Conservation (phyloP, 1,140 invertebrate genomes). For the Pentalonia nigronervosa region DNA sequence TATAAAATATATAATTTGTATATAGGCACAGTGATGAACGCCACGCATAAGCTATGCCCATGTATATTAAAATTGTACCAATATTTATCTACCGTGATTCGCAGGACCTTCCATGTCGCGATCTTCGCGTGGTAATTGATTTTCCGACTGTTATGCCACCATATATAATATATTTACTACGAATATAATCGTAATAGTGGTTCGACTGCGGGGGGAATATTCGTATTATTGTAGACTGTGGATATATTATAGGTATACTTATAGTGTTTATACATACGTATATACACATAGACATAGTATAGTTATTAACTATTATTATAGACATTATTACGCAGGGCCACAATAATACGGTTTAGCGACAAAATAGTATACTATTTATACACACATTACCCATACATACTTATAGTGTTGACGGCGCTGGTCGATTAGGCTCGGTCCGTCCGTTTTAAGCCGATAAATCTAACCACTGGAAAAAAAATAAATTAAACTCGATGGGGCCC, state of each 20-base stretch:
- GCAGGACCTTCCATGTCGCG: neutral
- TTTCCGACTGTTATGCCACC: neutral
- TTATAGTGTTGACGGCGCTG: neutral
- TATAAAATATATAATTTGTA: neutral
- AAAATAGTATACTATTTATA: neutral
- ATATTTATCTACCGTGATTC: neutral
- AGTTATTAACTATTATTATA: too few species aligned
- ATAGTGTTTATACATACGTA: too few species aligned
- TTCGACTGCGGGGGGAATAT: neutral
- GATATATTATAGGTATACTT: too few species aligned
- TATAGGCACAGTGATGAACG: neutral
- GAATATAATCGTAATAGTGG: neutral
- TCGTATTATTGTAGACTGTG: too few species aligned
- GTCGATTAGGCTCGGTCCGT: neutral
- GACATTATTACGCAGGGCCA: neutral
- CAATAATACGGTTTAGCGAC: neutral
- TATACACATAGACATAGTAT: too few species aligned
- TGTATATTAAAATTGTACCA: neutral
- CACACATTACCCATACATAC: neutral
- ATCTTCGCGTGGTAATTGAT: neutral
- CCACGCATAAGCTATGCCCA: neutral
- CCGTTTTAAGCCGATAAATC: conserved; percentile 23
- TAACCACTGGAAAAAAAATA: neutral
- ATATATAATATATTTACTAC: neutral
- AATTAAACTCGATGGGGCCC: neutral